Base-by-base conservation (phyloP, 2,888 invertebrate species). In the Halictus ligatus region DNA sequence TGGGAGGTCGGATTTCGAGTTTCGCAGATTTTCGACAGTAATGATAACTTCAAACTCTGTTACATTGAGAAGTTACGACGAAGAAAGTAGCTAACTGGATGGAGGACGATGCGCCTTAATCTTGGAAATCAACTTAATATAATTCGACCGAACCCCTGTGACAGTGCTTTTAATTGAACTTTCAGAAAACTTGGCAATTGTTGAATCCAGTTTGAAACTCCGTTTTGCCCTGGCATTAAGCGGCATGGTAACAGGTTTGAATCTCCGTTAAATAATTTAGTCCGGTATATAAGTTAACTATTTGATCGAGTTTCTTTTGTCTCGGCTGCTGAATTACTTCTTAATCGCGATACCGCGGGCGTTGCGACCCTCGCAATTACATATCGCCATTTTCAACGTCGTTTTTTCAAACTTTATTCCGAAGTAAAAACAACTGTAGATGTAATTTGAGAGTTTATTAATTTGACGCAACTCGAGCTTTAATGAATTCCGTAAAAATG, bases 161-260 rank as follows among this genome's bases (percentile, higher is more conserved):
- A 81, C 76, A 76, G 77, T 48, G 40, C 77, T 74, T 75, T 78
- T 75, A 75, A 78, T 78, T 84, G 69, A 58, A 54, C 10, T 84
- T 7, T 40, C 58, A 40, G 69, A 78, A 75, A 82, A 75, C 69
- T 75, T 78, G 7, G 58, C 29, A 46, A 75, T 78, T 64, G 60
- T 81, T 29, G 71, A 75, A 75, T 25, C 18, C 25, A 69, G 71
- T 82, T 81, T 74, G 15, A 15, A 69, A 77, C n/a, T 84, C 54
- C 35, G 15, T 58, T 40, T 15, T 18, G 35, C 29, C 54, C 12
- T 25, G 29, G 43, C 15, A 46, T 48, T 67, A 67, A 72, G 46
- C 35, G 54, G 12, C 12, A 12, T 15, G 43, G 50, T 76, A 83
- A 76, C 35, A 25, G 18, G 43, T 46, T 54, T 67, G 75, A 83